These are phyloP conservation scores for Tethea ocularis DNA, from an alignment of 2,888 invertebrate species.

Conservation along the genomic window DNA sequence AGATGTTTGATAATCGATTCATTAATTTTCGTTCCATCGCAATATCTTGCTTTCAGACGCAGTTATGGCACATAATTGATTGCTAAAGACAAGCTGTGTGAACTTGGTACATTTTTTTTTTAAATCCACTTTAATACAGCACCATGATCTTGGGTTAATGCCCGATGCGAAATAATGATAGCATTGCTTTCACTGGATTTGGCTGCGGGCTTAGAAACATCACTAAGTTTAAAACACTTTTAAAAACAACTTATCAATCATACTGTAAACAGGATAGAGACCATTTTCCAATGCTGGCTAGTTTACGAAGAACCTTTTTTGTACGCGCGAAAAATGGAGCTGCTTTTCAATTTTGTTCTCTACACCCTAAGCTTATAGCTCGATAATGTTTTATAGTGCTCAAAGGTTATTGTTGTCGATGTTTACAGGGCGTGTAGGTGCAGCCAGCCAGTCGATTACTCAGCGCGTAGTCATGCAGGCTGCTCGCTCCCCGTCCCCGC, in stretches of 20 bases:
- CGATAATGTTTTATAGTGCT: background rate
- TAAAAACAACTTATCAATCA: slow-evolving; percentile 13
- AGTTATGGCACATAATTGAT: slow-evolving; percentile 3
- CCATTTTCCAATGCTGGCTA: slow-evolving; percentile 30
- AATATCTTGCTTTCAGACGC: slow-evolving; percentile 11
- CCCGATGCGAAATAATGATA: slow-evolving; percentile 29
- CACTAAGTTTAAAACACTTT: slow-evolving; percentile 15
- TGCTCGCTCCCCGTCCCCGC: slow-evolving; percentile 49
- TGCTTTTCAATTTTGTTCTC: background rate
- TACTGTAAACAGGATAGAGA: slow-evolving; percentile 22
- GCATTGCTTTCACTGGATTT: slow-evolving; percentile 51
- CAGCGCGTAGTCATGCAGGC: slow-evolving; percentile 73
- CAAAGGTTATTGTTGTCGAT: slow-evolving; percentile 26
- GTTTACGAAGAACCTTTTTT: slow-evolving; percentile 12
- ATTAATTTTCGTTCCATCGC: slow-evolving; percentile 21
- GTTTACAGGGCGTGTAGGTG: slow-evolving; percentile 64
- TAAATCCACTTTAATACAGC: slow-evolving; percentile 7
- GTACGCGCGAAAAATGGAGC: background rate
- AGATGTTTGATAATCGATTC: slow-evolving; percentile 17
- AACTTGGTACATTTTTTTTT: slow-evolving; percentile 26
- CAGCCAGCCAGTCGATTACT: slow-evolving; percentile 69
- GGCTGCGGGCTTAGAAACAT: slow-evolving; percentile 43
- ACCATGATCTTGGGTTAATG: slow-evolving; percentile 12
- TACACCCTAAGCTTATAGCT: slow-evolving; percentile 3
- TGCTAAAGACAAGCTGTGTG: slow-evolving; percentile 1